These are phyloP conservation scores for Percopsis omiscomaycus DNA, from an alignment of 2,797 vertebrate species.

Conservation along the genomic window DNA sequence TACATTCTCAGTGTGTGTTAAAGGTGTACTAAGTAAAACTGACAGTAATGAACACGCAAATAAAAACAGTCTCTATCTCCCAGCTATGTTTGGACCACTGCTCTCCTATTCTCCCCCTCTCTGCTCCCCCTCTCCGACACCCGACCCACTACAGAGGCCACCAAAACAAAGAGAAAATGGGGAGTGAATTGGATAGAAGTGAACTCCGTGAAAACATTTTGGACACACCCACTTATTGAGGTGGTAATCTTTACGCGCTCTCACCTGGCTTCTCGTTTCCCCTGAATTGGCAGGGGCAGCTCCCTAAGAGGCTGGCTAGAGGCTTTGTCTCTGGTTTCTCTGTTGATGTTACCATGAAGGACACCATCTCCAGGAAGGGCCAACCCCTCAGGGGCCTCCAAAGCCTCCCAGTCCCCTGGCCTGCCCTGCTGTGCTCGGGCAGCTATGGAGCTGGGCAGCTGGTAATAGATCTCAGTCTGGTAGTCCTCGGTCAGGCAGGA, in stretches of 20 bases:
- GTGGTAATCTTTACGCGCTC: not conserved
- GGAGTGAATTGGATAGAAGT: no score
- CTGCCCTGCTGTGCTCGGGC: slow-evolving; percentile 23
- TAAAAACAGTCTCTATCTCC: no score
- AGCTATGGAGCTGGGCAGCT: slow-evolving; percentile 68
- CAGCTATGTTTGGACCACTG: no score
- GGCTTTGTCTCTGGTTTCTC: slow-evolving; percentile 44
- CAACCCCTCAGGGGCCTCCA: not conserved
- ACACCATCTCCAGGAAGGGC: not conserved
- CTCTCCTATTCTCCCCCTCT: no score
- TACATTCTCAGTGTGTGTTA: no score
- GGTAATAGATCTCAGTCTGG: slow-evolving; percentile 67
- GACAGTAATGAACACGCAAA: no score
- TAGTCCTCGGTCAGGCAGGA: slow-evolving; percentile 61
- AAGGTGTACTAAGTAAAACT: no score
- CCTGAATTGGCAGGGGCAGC: slow-evolving; percentile 63
- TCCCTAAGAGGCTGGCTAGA: slow-evolving; percentile 54
- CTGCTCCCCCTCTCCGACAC: no score
- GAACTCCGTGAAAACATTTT: no score
- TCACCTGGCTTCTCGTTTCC: slow-evolving; percentile 71
- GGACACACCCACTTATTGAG: not conserved
- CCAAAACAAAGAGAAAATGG: no score
- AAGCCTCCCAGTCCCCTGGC: slow-evolving; percentile 2
- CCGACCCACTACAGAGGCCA: no score
- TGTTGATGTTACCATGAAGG: slow-evolving; percentile 10